Conservation (phyloP, 2,888 invertebrate genomes). For the Labia minor region DNA sequence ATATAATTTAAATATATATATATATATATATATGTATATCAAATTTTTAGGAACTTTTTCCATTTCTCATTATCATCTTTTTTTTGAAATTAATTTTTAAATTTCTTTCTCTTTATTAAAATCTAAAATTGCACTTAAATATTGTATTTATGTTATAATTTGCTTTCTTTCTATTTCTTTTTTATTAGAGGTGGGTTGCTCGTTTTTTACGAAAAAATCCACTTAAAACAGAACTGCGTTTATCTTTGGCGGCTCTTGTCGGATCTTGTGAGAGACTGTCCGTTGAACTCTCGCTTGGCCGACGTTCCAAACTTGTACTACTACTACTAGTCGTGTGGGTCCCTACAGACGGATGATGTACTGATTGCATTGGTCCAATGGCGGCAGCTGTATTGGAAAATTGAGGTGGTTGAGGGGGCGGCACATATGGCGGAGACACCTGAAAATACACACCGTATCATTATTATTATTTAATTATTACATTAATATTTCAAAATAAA, state of each 20-base stretch:
- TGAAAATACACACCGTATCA: no score
- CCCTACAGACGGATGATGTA: background rate
- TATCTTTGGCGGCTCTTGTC: slow-evolving; percentile 30
- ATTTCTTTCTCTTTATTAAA: no score
- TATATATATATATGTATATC: no score
- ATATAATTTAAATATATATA: no score
- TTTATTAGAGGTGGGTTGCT: slow-evolving; percentile 30
- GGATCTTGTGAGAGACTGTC: slow-evolving; percentile 33
- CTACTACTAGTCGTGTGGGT: background rate
- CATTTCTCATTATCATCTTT: no score
- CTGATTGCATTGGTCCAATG: background rate
- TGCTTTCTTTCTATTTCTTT: background rate
- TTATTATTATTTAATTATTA: no score
- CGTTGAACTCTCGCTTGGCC: slow-evolving; percentile 34
- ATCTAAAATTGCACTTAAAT: no score
- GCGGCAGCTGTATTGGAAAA: background rate
- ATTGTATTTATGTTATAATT: background rate
- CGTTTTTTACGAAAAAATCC: slow-evolving; percentile 31
- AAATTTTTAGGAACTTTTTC: no score
- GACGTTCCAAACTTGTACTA: slow-evolving; percentile 24
- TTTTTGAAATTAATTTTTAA: no score
- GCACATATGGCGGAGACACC: background rate
- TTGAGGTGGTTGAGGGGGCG: background rate
- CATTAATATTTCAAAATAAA: no score
- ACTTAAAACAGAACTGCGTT: slow-evolving; percentile 32